Evolutionary conservation across 23 tunicate species (phyloP), one percentile per base, ranked within the genome.

Genomic region (Halocynthia aurantium): DNA sequence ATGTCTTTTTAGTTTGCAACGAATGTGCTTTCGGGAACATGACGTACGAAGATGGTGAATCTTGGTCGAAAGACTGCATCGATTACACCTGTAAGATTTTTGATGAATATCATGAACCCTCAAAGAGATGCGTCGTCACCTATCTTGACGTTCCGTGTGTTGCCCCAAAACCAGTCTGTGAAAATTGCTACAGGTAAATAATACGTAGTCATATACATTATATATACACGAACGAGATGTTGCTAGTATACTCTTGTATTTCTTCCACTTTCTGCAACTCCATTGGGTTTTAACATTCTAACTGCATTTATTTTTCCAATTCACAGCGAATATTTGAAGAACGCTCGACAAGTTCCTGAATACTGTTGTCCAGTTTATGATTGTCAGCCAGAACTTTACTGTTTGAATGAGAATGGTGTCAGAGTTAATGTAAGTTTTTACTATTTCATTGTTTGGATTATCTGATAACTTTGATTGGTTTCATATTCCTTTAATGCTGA

Each of bases 41-140:
- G 55, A 66, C 80, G 8, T 76, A 76, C 74, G 52, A 76, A 8
- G 71, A 70, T 5, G 87, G 87, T 5, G 76, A 84, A 10, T 76
- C 56, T 11, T 84, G 87, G 87, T 64, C 87, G 10, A 54, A 76
- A 53, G 75, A 76, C 31, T 84, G 87, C 69, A 61, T 76, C 22
- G 72, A 84, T 69, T 84, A 84, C 68, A 67, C 11, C 19, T 84
- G 87, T 56, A 84, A 76, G 6, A 70, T 68, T 50, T 55, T 72
- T 9, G 58, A 70, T 22, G 87, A 84, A 52, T 56, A 7, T 15
- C n/a, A 49, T 31, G 82, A 84, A 22, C 77, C 69, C 7, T 31
- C 67, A 54, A 84, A 84, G 57, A 76, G 87, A 31, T 55, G 69
- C 70, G 51, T 55, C 50, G 64, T 60, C 44, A 49, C 52, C n/a